phyloP scores from a whole-genome alignment of 2,888 invertebrate genomes.

The Dryobotodes eremita region DNA sequence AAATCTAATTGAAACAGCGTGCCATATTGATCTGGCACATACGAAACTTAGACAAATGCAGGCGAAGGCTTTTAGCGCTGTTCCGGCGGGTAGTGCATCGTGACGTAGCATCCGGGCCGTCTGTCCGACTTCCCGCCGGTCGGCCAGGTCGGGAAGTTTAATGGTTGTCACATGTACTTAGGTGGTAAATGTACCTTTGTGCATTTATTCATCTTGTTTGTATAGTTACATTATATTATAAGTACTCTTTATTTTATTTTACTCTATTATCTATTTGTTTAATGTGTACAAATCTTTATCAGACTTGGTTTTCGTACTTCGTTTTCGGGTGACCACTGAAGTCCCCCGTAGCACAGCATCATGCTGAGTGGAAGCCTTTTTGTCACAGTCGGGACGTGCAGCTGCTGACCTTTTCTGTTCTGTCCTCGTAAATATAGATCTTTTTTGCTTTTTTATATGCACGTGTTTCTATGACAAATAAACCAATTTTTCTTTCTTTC shows the following conservation, averaged over 20 bases:
- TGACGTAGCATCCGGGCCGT: conserved; percentile 82
- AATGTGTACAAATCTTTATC: no score
- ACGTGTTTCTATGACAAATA: no score
- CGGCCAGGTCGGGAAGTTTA: conserved; percentile 62
- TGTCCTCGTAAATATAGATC: no score
- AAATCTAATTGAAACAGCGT: conserved; percentile 37
- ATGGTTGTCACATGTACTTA: conserved; percentile 67
- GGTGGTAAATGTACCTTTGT: conserved; percentile 23
- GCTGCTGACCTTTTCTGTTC: no score
- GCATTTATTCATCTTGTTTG: not conserved
- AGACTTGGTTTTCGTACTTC: no score
- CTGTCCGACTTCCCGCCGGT: conserved; percentile 67
- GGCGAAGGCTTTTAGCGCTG: conserved; percentile 83
- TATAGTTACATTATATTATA: not conserved
- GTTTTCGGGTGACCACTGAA: no score
- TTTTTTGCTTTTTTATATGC: no score
- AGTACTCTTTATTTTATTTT: not conserved
- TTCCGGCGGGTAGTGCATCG: conserved; percentile 83
- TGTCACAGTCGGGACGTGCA: no score
- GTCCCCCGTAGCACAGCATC: no score
- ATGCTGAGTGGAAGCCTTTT: no score
- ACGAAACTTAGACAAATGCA: conserved; percentile 82
- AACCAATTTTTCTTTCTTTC: no score
- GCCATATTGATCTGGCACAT: conserved; percentile 72
- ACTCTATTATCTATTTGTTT: not conserved